These are phyloP conservation scores for Lasioglossum albipes DNA, from an alignment of 1,140 invertebrate genomes.

Conservation along the genomic window DNA sequence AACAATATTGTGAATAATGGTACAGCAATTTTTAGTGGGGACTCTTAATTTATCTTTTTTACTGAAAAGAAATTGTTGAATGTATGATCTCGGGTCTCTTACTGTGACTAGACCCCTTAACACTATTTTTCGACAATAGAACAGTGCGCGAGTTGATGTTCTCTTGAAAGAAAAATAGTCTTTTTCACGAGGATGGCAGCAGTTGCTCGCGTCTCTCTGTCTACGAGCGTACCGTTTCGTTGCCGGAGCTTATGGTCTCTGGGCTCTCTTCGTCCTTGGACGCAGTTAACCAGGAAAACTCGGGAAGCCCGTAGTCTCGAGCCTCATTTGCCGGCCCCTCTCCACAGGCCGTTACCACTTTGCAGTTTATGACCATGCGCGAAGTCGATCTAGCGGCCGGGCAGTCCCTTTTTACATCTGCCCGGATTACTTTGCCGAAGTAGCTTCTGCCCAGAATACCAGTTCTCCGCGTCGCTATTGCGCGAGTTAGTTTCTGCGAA, in stretches of 20 bases:
- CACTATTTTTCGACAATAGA: no score
- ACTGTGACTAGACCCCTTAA: no score
- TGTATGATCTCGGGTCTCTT: no score
- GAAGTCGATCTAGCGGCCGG: conserved; percentile 17
- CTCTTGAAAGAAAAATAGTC: no score
- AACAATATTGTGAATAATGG: no score
- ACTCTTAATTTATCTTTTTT: no score
- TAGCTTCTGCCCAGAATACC: conserved; percentile 1
- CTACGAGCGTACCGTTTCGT: background rate
- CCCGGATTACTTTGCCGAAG: conserved; percentile 8
- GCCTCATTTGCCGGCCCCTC: conserved; percentile 16
- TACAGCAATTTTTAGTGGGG: no score
- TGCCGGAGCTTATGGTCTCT: background rate
- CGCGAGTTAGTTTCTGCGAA: conserved; percentile 7
- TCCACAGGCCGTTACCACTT: conserved; percentile 26
- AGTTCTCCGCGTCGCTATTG: conserved; percentile 10
- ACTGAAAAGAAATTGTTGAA: no score
- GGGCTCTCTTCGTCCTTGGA: background rate
- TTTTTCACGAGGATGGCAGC: background rate
- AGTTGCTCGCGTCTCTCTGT: background rate
- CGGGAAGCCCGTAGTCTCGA: background rate
- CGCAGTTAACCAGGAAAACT: conserved; percentile 9
- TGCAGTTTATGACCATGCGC: conserved; percentile 14
- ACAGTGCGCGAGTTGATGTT: no score
- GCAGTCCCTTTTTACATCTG: conserved; percentile 36